These are phyloP conservation scores for Delichon dasypus DNA, from an alignment of 2,797 vertebrate species.

Conservation along the genomic window DNA sequence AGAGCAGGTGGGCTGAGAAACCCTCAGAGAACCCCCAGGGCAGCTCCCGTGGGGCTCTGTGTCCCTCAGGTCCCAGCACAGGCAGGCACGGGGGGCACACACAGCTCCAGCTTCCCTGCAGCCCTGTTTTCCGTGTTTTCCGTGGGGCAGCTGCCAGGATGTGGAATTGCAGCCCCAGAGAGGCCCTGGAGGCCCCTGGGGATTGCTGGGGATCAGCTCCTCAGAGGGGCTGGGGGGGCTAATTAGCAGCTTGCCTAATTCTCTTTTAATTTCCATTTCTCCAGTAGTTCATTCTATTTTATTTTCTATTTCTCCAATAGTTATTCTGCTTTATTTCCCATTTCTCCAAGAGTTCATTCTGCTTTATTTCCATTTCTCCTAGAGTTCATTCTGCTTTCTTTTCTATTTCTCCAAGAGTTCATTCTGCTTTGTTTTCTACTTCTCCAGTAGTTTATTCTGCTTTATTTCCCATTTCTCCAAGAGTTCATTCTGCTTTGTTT, in stretches of 20 bases:
- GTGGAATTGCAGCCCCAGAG: not conserved
- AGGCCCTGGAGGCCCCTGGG: not conserved
- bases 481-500: no score
- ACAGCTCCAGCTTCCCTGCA: not conserved
- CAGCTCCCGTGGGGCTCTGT: not conserved
- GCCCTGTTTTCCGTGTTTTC: not conserved
- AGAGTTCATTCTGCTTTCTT: not conserved
- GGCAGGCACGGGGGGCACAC: not conserved
- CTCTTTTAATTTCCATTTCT: not conserved
- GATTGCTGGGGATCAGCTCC: not conserved
- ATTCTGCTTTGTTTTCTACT: not conserved
- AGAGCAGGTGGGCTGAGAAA: not conserved
- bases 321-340: no score
- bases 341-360: no score
- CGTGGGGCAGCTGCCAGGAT: not conserved
- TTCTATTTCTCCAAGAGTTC: not conserved
- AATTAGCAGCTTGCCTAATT: not conserved
- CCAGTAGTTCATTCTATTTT: not conserved
- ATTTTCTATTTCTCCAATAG: no score
- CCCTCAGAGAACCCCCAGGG: accelerated
- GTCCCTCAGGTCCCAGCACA: not conserved
- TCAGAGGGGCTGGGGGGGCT: not conserved
- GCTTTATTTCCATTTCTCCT: not conserved
- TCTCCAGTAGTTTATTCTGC: not conserved
- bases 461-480: not conserved